phyloP scores from a whole-genome alignment of 2,888 invertebrate genomes.

The Falcaria lacertinaria region DNA sequence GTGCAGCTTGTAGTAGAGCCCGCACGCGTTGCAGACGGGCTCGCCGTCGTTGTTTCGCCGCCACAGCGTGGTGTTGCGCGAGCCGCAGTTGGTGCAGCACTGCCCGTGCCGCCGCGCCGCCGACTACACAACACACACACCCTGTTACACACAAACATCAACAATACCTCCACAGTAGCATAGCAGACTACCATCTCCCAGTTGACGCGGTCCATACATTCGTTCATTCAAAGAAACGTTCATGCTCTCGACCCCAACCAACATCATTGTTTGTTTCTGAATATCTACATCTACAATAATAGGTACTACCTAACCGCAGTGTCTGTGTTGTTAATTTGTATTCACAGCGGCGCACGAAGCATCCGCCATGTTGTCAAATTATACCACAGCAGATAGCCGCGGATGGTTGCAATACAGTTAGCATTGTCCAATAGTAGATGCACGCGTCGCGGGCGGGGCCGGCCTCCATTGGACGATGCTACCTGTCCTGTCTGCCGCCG shows the following conservation, averaged over 20 bases:
- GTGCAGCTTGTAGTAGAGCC: conserved; percentile 97
- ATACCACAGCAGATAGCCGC: conserved; percentile 12
- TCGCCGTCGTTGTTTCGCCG: conserved; percentile 98
- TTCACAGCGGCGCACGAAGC: neutral
- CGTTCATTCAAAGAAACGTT: neutral
- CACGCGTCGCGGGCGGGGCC: conserved; percentile 8
- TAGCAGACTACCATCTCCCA: conserved; percentile 29
- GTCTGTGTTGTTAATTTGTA: neutral
- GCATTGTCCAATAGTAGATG: conserved; percentile 19
- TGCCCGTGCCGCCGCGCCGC: conserved; percentile 93
- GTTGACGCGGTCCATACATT: conserved; percentile 3
- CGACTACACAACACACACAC: conserved; percentile 77
- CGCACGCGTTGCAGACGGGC: conserved; percentile 99
- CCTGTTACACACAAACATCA: conserved; percentile 27
- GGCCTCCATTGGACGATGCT: conserved; percentile 17
- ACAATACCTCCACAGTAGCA: no score
- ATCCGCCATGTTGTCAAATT: conserved; percentile 3
- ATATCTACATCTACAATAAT: no score
- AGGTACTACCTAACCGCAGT: neutral
- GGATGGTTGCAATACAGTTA: conserved; percentile 17
- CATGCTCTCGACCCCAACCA: conserved; percentile 10
- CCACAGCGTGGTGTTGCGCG: conserved; percentile 98
- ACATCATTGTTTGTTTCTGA: neutral
- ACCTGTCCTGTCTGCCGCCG: conserved; percentile 10
- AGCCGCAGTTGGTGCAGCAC: conserved; percentile 97